Percentiles rank a stretch among this genome's conserved stretches.
phyloP scores from a whole-genome alignment of 2,888 invertebrate species.

The Taphrorychus bicolor region DNA sequence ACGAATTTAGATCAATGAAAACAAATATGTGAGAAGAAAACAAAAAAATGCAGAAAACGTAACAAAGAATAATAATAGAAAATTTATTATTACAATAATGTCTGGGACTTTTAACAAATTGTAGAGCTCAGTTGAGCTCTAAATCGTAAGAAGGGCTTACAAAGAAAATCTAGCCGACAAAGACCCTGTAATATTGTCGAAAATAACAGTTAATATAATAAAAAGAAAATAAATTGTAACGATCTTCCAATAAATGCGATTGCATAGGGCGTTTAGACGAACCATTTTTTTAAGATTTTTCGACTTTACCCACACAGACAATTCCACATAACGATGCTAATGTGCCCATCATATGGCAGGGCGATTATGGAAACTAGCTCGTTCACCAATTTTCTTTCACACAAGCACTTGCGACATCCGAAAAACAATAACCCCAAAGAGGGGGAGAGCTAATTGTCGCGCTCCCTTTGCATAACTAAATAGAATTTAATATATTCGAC shows the following conservation, averaged over 20 bases:
- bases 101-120: too few relatives aligned
- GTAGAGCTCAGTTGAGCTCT: too few relatives aligned
- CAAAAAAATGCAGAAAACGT: too few relatives aligned
- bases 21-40: too few relatives aligned
- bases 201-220: neutral
- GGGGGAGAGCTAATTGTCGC: slow-evolving; percentile 4
- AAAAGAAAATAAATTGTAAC: neutral
- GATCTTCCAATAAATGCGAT: neutral
- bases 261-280: too few relatives aligned
- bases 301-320: neutral
- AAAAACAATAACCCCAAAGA: slow-evolving; percentile 17
- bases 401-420: slow-evolving; percentile 7
- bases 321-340: neutral
- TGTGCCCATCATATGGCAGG: slow-evolving; percentile 5
- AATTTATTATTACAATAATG: too few relatives aligned
- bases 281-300: neutral
- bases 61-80: too few relatives aligned
- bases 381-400: slow-evolving; percentile 6
- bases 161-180: too few relatives aligned
- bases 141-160: too few relatives aligned
- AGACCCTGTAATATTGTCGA: too few relatives aligned
- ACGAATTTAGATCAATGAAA: too few relatives aligned
- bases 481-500: slow-evolving; percentile 27
- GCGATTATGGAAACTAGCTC: slow-evolving; percentile 18
- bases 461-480: slow-evolving; percentile 1